A percentile compares a stretch with the other conserved stretches of the same genome.
phyloP scores from a whole-genome alignment of 2,888 invertebrate species.

The Belgica antarctica region DNA sequence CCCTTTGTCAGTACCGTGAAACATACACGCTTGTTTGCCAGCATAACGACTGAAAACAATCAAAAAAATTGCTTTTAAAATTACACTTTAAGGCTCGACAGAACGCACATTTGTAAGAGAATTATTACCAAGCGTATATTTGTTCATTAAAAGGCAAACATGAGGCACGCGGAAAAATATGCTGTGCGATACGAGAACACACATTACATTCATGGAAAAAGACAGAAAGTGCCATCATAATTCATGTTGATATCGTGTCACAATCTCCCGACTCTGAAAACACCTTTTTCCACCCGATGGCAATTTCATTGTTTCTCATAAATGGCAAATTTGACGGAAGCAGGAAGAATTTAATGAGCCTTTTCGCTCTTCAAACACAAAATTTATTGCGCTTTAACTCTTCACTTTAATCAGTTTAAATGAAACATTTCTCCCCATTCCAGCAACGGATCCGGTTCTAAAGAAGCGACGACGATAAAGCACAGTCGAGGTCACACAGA shows the following conservation, averaged over 20 bases:
- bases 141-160: conserved; percentile 7
- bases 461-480: conserved; percentile 52
- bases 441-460: conserved; percentile 55
- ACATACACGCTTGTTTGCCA: too few species aligned
- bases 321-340: conserved; percentile 5
- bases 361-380: background rate
- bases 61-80: too few species aligned
- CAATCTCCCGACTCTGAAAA: background rate
- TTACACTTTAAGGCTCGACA: too few species aligned
- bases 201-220: background rate
- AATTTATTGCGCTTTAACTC: background rate
- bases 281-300: background rate
- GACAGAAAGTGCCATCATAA: conserved; percentile 26
- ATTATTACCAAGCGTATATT: background rate
- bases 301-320: background rate
- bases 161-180: background rate
- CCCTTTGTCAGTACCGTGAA: too few species aligned
- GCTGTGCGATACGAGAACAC: background rate
- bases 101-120: too few species aligned
- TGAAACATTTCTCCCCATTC: too few species aligned
- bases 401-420: conserved; percentile 14
- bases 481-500: conserved; percentile 48
- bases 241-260: conserved; percentile 26
- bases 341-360: background rate
- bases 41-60: too few species aligned